Conservation (phyloP, 1,140 invertebrate species). For the Dufourea novaeangliae region DNA sequence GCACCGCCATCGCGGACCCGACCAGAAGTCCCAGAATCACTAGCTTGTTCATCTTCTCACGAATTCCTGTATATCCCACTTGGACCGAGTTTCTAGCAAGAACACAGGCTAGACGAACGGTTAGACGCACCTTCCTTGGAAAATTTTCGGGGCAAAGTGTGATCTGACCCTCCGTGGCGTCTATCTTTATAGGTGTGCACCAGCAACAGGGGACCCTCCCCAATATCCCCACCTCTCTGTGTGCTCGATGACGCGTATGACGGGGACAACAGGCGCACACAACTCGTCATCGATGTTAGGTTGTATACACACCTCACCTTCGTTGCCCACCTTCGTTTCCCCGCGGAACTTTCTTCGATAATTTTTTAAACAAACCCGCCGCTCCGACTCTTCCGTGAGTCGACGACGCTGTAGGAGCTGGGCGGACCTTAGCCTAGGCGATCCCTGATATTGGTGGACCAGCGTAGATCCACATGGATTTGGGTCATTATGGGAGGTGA, state of each 20-base stretch:
- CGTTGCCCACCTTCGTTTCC: constrained; percentile 58
- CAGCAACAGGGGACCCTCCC: constrained; percentile 64
- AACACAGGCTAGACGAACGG: no score
- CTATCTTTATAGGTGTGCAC: constrained; percentile 79
- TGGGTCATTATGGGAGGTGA: constrained; percentile 58
- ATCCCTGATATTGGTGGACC: constrained; percentile 22
- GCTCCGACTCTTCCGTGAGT: constrained; percentile 29
- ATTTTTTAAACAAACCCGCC: constrained; percentile 81
- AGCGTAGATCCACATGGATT: constrained; percentile 56
- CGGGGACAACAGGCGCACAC: constrained; percentile 37
- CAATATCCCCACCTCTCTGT: constrained; percentile 54
- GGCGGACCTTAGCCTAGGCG: constrained; percentile 57
- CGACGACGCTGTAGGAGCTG: constrained; percentile 29
- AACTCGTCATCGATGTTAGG: constrained; percentile 49
- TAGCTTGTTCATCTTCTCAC: constrained; percentile 72
- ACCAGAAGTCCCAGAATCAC: constrained; percentile 71
- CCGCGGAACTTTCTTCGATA: constrained; percentile 77
- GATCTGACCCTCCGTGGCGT: constrained; percentile 76
- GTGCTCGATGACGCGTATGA: constrained; percentile 42
- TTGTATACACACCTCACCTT: no score
- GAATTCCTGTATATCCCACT: constrained; percentile 11
- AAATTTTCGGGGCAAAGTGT: constrained; percentile 80
- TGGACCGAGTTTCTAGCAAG: no score
- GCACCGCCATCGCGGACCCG: constrained; percentile 70
- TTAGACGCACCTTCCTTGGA: constrained; percentile 59